Evolutionary conservation across 2,888 invertebrate genomes (phyloP), one percentile per base, ranked within the genome.

Genomic region (Polymixis flavicincta): DNA sequence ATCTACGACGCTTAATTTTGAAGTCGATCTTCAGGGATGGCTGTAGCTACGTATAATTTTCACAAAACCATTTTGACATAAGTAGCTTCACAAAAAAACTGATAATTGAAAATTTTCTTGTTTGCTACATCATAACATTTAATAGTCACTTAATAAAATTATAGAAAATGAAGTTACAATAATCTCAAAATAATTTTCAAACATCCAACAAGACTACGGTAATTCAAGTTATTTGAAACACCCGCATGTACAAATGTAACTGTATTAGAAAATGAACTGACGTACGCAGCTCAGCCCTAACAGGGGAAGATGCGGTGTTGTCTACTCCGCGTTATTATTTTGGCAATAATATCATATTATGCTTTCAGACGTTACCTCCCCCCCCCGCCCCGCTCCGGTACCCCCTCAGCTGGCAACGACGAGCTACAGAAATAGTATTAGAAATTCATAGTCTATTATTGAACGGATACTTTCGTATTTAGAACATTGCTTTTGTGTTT

Each of bases 391-490:
- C 80, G 80, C 87, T 80, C 82, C 83, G 84, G 76, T 74, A 79
- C 78, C 84, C 83, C 79, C 87, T 83, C 87, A 80, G 90, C 91
- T 92, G 94, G 92, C 93, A 92, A 83, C 92, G 92, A 85, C 88
- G 86, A 88, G 89, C 84, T 88, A 91, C 94, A 92, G 93, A 93
- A 95, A 94, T 94, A 95, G 92, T 93, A 92, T 92, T 93, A 93
- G 93, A 94, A 93, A 93, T 94, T 93, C 92, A 91, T 91, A 89
- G 90, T 92, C 93, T 94, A 94, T 94, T 94, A 94, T 93, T 93
- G 93, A 92, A 92, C 92, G 83, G 88, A 90, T 90, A 90, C 90
- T 92, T 92, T 90, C 88, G 90, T 91, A 93, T 92, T 92, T 92
- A 92, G 92, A 90, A 85, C 92, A 88, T 83, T 85, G 87, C 90